Conservation (phyloP, 2,797 vertebrate genomes). For the Benthosema pterotum region DNA sequence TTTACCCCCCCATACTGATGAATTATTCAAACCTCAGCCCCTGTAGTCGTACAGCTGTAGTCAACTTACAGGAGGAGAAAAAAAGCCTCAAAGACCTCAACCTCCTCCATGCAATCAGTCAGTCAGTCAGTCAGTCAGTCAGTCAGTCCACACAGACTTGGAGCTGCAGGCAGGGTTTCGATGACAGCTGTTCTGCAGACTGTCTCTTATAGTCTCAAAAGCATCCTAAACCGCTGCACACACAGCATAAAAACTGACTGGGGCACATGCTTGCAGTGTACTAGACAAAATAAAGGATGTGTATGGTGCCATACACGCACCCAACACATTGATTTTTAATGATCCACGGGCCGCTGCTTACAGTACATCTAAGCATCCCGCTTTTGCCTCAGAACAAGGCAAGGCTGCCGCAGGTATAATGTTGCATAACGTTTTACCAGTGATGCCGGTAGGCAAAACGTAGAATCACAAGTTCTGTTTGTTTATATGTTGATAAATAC, state of each 20-base stretch:
- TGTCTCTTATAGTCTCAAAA: background rate
- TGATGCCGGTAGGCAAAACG: background rate
- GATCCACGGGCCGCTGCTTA: background rate
- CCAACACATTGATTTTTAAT: background rate
- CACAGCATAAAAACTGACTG: background rate
- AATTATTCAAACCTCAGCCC: slow-evolving; percentile 59
- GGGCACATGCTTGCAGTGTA: background rate
- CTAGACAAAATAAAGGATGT: too few relatives aligned
- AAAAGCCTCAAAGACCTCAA: slow-evolving; percentile 11
- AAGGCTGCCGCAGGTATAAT: background rate
- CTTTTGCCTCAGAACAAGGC: slow-evolving; percentile 9
- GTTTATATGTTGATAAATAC: slow-evolving; percentile 56
- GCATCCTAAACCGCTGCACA: background rate
- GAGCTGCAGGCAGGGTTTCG: background rate
- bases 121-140: too few relatives aligned
- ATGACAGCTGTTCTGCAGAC: background rate
- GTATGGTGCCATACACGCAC: background rate
- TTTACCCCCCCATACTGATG: slow-evolving; percentile 29
- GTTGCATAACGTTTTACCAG: slow-evolving; percentile 9
- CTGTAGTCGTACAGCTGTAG: slow-evolving; percentile 41
- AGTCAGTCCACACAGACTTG: slow-evolving; percentile 8
- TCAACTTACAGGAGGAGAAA: slow-evolving; percentile 41
- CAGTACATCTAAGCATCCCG: background rate
- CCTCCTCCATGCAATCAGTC: slow-evolving; percentile 3
- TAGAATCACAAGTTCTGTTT: slow-evolving; percentile 6